A percentile compares a stretch with the other conserved stretches of the same genome.
These are phyloP conservation scores for Amorpha juglandis DNA, from an alignment of 2,888 invertebrate genomes.

Conservation along the genomic window DNA sequence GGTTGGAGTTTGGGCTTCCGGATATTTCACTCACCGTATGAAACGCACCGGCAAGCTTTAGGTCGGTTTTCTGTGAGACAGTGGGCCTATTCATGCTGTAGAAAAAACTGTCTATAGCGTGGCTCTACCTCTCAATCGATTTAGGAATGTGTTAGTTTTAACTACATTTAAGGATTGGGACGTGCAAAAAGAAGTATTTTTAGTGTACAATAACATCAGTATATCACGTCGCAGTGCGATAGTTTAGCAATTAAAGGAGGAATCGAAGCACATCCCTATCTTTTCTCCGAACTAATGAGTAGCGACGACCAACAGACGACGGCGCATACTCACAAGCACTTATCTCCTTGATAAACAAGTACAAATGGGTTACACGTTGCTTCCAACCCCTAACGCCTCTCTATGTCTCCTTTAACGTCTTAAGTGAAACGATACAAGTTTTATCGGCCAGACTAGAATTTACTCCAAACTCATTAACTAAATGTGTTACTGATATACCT, in stretches of 20 bases:
- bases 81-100: no score
- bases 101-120: no score
- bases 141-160: not conserved
- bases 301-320: slow-evolving; percentile 61
- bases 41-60: no score
- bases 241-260: slow-evolving; percentile 74
- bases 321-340: slow-evolving; percentile 66
- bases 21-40: no score
- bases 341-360: slow-evolving; percentile 79
- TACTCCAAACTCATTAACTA: slow-evolving; percentile 62
- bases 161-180: not conserved
- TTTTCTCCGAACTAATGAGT: slow-evolving; percentile 72
- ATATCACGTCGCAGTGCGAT: slow-evolving; percentile 61
- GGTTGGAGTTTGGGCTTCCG: no score
- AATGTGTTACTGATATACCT: slow-evolving; percentile 48
- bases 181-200: slow-evolving; percentile 37
- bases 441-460: slow-evolving; percentile 67
- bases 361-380: slow-evolving; percentile 77
- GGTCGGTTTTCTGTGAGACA: no score
- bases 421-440: slow-evolving; percentile 66
- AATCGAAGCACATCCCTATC: slow-evolving; percentile 67
- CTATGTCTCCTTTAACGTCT: slow-evolving; percentile 72
- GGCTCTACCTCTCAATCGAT: no score
- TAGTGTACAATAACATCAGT: slow-evolving; percentile 51
- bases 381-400: slow-evolving; percentile 65